Conservation (phyloP, 2,797 vertebrate species). For the Microctenopoma lineatum region DNA sequence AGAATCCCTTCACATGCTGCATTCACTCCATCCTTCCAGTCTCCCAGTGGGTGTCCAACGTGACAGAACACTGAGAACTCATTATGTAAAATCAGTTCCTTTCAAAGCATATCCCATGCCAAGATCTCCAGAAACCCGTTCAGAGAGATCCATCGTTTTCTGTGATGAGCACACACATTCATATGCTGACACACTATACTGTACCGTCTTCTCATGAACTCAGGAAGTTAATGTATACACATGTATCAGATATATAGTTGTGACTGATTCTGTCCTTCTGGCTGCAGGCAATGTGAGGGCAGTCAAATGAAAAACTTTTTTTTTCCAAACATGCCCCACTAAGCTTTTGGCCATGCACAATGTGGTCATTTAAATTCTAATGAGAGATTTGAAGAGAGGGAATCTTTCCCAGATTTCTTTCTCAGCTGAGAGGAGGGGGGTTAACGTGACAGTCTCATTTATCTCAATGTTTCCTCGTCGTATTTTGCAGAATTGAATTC, state of each 20-base stretch:
- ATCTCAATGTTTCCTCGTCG: conserved; percentile 10
- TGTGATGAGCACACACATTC: conserved; percentile 35
- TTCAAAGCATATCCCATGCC: conserved; percentile 52
- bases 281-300: conserved; percentile 25
- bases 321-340: conserved; percentile 13
- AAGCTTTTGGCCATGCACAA: conserved; percentile 9
- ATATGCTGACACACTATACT: conserved; percentile 36
- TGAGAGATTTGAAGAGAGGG: conserved; percentile 24
- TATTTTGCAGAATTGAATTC: not conserved
- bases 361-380: conserved; percentile 37
- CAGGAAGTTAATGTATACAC: not conserved
- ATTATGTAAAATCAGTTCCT: conserved; percentile 71
- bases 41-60: conserved; percentile 45
- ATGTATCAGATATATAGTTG: not conserved
- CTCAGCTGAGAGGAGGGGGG: conserved; percentile 7
- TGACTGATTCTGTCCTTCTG: not conserved
- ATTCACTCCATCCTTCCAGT: conserved; percentile 41
- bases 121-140: conserved; percentile 39
- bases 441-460: not conserved
- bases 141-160: conserved; percentile 35
- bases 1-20: conserved; percentile 41
- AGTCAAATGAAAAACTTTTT: conserved; percentile 34
- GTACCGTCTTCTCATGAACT: conserved; percentile 9
- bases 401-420: conserved; percentile 14
- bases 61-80: conserved; percentile 58